phyloP scores from a whole-genome alignment of 2,888 invertebrate species.

The Drymonia ruficornis region DNA sequence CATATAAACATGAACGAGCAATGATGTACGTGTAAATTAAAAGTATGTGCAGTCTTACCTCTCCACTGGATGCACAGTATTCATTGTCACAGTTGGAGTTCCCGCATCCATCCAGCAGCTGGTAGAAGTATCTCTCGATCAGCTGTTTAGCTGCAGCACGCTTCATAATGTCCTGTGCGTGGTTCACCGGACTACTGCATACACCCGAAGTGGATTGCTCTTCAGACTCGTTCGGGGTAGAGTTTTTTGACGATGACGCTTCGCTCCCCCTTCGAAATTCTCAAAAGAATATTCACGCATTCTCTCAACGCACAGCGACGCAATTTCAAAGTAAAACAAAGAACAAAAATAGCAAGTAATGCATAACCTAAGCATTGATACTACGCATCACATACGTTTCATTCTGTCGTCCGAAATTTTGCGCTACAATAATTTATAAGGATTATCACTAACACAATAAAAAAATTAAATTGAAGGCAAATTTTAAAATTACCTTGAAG shows the following conservation, averaged over 20 bases:
- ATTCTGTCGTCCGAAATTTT: not conserved
- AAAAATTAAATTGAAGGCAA: not conserved
- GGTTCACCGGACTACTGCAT: conserved; percentile 59
- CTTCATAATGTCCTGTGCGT: conserved; percentile 88
- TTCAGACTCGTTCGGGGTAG: conserved; percentile 66
- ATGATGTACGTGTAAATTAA: not conserved
- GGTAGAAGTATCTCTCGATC: conserved; percentile 96
- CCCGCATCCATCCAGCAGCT: conserved; percentile 96
- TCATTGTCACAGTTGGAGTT: conserved; percentile 94
- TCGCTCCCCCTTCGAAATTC: conserved; percentile 73
- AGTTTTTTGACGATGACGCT: conserved; percentile 80
- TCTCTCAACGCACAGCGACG: conserved; percentile 25
- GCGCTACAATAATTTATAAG: not conserved
- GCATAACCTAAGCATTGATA: conserved; percentile 64
- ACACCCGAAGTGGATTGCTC: conserved; percentile 62
- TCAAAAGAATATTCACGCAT: conserved; percentile 29
- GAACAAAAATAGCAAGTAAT: conserved; percentile 80
- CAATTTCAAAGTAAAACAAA: conserved; percentile 61
- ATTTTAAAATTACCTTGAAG: conserved; percentile 80
- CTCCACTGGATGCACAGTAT: conserved; percentile 95
- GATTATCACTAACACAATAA: not conserved
- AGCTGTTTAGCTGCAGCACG: conserved; percentile 92
- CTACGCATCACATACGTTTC: conserved; percentile 42
- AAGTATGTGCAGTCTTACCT: conserved; percentile 77
- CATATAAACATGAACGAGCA: too few relatives aligned